Percentiles rank a stretch among this genome's conserved stretches.
Evolutionary conservation across 2,888 invertebrate species (phyloP).

Genomic region (Ennomos quercinarius): DNA sequence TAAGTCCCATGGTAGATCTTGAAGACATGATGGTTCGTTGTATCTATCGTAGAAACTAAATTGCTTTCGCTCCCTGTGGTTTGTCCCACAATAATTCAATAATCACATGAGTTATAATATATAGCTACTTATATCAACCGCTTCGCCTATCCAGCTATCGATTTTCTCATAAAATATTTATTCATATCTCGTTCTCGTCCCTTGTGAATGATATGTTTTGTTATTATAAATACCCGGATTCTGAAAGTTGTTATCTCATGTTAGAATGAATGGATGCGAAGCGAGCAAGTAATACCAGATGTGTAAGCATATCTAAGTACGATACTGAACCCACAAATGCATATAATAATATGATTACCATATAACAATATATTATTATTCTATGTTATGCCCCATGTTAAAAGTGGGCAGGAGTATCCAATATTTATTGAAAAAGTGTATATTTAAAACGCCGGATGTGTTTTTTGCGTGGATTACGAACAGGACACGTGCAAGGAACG

Average conservation of each 20-base stretch:
- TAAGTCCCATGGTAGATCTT: neutral
- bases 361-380: too few relatives aligned
- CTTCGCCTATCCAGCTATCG: constrained; percentile 17
- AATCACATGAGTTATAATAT: constrained; percentile 24
- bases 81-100: constrained; percentile 29
- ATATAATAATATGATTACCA: too few relatives aligned
- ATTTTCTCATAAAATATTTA: constrained; percentile 20
- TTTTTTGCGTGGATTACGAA: constrained; percentile 50
- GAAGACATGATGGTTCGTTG: constrained; percentile 7
- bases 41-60: constrained; percentile 18
- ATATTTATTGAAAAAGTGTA: constrained; percentile 15
- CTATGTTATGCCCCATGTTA: too few relatives aligned
- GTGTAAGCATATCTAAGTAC: constrained; percentile 5
- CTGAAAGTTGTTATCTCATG: constrained; percentile 37
- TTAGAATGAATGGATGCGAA: constrained; percentile 32
- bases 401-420: neutral
- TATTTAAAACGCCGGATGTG: constrained; percentile 49
- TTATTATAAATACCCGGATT: constrained; percentile 37
- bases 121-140: neutral
- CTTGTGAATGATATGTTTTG: constrained; percentile 21
- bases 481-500: constrained; percentile 62
- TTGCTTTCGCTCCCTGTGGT: constrained; percentile 28
- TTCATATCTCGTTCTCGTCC: constrained; percentile 10
- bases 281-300: constrained; percentile 22
- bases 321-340: constrained; percentile 14